Conservation (phyloP, 2,113 vertebrate genomes). For the Heliornis fulica region DNA sequence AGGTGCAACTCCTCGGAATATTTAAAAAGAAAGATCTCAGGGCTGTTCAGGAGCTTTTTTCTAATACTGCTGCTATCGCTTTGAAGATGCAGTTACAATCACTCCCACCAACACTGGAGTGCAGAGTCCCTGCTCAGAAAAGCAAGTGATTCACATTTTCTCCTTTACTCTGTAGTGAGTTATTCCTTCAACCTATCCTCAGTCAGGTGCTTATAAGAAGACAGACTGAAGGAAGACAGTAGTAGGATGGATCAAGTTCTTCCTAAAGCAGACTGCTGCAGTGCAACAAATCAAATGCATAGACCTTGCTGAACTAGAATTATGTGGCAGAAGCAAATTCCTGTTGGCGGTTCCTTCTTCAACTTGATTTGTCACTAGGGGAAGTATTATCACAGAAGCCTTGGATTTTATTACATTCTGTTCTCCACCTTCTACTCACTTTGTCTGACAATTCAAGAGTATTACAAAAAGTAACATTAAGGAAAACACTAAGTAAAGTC, state of each 20-base stretch:
- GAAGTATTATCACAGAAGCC: not conserved
- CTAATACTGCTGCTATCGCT: not conserved
- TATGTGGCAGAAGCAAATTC: not conserved
- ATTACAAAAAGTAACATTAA: not conserved
- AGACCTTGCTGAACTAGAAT: not conserved
- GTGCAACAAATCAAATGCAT: not conserved
- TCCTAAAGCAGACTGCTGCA: not conserved
- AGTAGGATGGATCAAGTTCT: not conserved
- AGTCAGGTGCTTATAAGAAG: not conserved
- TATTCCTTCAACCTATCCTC: not conserved
- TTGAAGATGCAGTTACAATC: not conserved
- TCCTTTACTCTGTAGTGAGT: not conserved
- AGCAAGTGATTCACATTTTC: not conserved
- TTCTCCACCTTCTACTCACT: fast-evolving
- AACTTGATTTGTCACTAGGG: not conserved
- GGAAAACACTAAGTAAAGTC: not conserved
- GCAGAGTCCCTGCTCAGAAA: not conserved
- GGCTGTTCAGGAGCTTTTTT: not conserved
- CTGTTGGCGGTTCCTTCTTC: not conserved
- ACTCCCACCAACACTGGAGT: not conserved
- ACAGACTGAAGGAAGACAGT: not conserved
- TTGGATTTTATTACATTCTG: not conserved
- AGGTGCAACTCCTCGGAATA: not conserved
- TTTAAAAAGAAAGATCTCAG: not conserved
- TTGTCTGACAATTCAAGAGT: not conserved